These are phyloP conservation scores for Nipponacmea schrenckii DNA, from an alignment of 2,888 invertebrate genomes.

Conservation along the genomic window DNA sequence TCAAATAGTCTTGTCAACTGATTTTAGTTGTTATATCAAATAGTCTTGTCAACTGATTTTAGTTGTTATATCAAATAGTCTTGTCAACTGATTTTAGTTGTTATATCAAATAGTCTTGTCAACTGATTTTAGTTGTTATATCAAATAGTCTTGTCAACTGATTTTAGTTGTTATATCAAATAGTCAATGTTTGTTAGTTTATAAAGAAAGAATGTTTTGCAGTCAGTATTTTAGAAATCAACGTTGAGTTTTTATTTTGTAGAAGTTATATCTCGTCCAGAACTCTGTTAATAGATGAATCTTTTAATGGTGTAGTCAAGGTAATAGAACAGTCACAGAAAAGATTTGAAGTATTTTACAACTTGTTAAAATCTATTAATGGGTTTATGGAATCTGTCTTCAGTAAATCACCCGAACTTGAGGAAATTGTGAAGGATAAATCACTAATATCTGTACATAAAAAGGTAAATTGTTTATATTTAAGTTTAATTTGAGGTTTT, in stretches of 20 bases:
- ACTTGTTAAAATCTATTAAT: constrained; percentile 17
- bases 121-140: no score
- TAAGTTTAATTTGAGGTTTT: not conserved
- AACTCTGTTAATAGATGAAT: not conserved
- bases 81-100: no score
- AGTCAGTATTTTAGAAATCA: no score
- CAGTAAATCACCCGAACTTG: not conserved
- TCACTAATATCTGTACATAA: constrained; percentile 9
- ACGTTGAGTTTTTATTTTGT: not conserved
- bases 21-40: no score
- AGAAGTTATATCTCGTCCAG: not conserved
- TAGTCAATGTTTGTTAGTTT: no score
- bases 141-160: no score
- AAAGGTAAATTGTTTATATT: not conserved
- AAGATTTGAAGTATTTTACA: constrained; percentile 29
- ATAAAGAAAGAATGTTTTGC: no score
- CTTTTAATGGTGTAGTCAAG: not conserved
- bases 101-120: no score
- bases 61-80: no score
- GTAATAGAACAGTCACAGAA: constrained; percentile 29
- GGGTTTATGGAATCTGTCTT: not conserved
- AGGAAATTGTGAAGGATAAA: constrained; percentile 4
- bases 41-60: no score
- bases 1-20: no score
- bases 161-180: no score